Evolutionary conservation across 2,888 invertebrate species (phyloP).

Genomic region (Spisula subtruncata): DNA sequence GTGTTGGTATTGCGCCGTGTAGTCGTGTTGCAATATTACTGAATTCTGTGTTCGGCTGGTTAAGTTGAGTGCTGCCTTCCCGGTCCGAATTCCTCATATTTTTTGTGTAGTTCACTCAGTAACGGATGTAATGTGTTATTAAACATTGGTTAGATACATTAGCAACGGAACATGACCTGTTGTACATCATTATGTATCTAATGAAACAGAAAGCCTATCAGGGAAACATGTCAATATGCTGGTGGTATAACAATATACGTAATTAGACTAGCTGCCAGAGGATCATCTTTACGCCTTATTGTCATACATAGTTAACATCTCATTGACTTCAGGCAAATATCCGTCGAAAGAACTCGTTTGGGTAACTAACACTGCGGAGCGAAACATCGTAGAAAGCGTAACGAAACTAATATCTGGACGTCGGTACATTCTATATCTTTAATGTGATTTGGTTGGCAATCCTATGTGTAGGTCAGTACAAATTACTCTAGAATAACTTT

Average conservation of each 20-base stretch:
- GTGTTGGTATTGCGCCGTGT: no score
- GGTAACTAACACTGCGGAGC: background rate
- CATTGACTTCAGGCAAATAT: constrained; percentile 13
- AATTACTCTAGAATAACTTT: background rate
- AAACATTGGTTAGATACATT: no score
- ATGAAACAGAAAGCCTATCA: background rate
- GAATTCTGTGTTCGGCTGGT: no score
- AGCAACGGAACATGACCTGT: background rate
- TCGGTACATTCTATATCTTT: background rate
- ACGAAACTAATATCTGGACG: background rate
- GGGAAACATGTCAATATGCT: background rate
- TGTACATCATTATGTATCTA: background rate
- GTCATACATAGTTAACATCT: background rate
- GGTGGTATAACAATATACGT: background rate
- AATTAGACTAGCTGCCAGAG: background rate
- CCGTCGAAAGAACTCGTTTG: background rate
- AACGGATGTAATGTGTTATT: no score
- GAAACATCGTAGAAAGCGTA: background rate
- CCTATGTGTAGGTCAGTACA: background rate
- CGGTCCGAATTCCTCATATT: no score
- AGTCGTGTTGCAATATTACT: no score
- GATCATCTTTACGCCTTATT: background rate
- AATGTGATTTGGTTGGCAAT: background rate
- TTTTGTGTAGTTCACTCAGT: no score
- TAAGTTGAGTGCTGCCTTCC: no score